Conservation (phyloP, 1,140 invertebrate genomes). For the Holotrichia oblita region DNA sequence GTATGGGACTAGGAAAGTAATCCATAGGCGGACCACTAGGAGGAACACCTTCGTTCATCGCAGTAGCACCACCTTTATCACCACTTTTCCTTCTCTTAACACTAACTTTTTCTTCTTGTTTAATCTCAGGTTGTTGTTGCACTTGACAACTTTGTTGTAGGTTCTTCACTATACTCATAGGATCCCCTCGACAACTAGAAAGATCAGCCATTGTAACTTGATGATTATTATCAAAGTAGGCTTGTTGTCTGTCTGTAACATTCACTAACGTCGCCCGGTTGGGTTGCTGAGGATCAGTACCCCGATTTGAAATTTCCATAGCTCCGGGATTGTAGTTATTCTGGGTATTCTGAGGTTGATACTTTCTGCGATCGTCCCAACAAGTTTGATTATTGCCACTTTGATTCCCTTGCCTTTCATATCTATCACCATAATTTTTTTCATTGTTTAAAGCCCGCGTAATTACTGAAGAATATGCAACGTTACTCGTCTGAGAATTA, state of each 20-base stretch:
- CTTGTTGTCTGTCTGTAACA: slow-evolving; percentile 59
- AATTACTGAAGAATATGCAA: slow-evolving; percentile 77
- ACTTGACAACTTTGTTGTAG: slow-evolving; percentile 72
- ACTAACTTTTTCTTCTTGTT: slow-evolving; percentile 61
- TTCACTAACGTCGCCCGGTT: slow-evolving; percentile 43
- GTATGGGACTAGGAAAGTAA: slow-evolving; percentile 64
- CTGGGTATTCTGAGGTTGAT: slow-evolving; percentile 36
- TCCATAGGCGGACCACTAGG: slow-evolving; percentile 37
- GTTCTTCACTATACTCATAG: slow-evolving; percentile 79
- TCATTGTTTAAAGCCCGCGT: slow-evolving; percentile 72
- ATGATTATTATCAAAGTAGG: slow-evolving; percentile 66
- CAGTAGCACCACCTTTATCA: slow-evolving; percentile 60
- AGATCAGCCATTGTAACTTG: slow-evolving; percentile 74
- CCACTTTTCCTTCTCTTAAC: slow-evolving; percentile 65
- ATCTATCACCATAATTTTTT: slow-evolving; percentile 70
- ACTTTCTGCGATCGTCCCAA: slow-evolving; percentile 63
- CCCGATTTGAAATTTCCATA: slow-evolving; percentile 34
- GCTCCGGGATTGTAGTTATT: slow-evolving; percentile 28
- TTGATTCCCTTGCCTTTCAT: slow-evolving; percentile 64
- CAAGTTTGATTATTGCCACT: slow-evolving; percentile 63
- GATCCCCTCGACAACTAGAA: slow-evolving; percentile 75
- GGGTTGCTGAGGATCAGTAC: slow-evolving; percentile 40
- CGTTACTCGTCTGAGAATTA: slow-evolving; percentile 68
- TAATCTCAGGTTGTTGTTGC: slow-evolving; percentile 64
- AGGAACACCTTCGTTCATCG: slow-evolving; percentile 30